phyloP scores from a whole-genome alignment of 2,888 invertebrate genomes.

The Pharmacophagus antenor region DNA sequence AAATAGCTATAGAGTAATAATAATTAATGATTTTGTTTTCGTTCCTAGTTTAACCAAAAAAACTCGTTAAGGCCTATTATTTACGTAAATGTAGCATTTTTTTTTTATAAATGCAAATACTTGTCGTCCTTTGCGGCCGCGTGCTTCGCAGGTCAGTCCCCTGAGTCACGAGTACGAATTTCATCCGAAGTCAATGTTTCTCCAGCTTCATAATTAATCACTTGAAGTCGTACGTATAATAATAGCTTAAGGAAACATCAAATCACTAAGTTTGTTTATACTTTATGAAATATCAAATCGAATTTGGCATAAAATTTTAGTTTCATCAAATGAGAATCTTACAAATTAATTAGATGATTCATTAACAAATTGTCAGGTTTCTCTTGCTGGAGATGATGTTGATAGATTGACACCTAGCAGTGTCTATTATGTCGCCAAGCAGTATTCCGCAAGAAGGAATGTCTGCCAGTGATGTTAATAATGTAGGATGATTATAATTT shows the following conservation, averaged over 20 bases:
- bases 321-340: too few relatives aligned
- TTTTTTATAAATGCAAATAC: background rate
- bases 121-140: conserved; percentile 9
- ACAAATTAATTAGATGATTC: too few relatives aligned
- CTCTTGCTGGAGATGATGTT: too few relatives aligned
- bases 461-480: background rate
- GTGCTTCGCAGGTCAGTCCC: conserved; percentile 16
- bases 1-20: too few relatives aligned
- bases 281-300: too few relatives aligned
- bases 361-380: too few relatives aligned
- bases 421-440: too few relatives aligned
- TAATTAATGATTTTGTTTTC: too few relatives aligned
- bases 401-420: too few relatives aligned
- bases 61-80: background rate
- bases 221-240: background rate
- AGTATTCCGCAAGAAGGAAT: background rate
- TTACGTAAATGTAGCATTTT: background rate
- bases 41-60: background rate
- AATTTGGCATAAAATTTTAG: too few relatives aligned
- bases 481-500: background rate
- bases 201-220: background rate
- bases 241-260: background rate
- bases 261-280: too few relatives aligned
- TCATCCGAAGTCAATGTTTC: background rate
- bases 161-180: background rate